These are phyloP conservation scores for Mayetiola destructor DNA, from an alignment of 2,888 invertebrate genomes.

Conservation along the genomic window DNA sequence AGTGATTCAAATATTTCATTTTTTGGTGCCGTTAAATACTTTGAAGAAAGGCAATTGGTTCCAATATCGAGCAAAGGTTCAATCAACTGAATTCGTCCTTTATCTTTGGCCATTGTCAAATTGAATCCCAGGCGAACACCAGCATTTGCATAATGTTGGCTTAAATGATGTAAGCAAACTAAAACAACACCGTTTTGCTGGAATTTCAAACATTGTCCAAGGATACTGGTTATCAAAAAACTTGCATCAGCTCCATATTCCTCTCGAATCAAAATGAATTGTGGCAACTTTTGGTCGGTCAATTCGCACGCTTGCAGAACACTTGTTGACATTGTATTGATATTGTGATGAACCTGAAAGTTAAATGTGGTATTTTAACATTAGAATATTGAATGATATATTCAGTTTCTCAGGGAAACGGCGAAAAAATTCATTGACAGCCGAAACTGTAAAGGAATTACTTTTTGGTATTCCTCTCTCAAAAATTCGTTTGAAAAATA, in stretches of 20 bases:
- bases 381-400: no score
- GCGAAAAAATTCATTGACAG: no score
- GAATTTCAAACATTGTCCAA: constrained; percentile 41
- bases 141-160: constrained; percentile 58
- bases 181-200: constrained; percentile 44
- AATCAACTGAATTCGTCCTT: constrained; percentile 38
- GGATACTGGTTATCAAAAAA: constrained; percentile 52
- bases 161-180: constrained; percentile 52
- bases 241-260: constrained; percentile 54
- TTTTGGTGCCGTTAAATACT: constrained; percentile 26
- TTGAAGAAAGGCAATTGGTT: constrained; percentile 31
- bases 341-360: no score
- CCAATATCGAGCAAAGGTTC: constrained; percentile 40
- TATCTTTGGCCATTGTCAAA: constrained; percentile 38
- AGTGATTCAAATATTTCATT: constrained; percentile 34
- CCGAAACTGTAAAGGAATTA: no score
- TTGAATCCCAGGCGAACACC: constrained; percentile 61
- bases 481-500: no score
- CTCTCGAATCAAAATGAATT: constrained; percentile 51
- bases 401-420: no score
- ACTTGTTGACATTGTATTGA: constrained; percentile 46
- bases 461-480: no score
- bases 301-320: constrained; percentile 49
- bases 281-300: constrained; percentile 40
- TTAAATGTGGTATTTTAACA: no score